A percentile compares a stretch with the other conserved stretches of the same genome.
These are phyloP conservation scores for Thymelicus lineola DNA, from an alignment of 2,888 invertebrate species.

Conservation along the genomic window DNA sequence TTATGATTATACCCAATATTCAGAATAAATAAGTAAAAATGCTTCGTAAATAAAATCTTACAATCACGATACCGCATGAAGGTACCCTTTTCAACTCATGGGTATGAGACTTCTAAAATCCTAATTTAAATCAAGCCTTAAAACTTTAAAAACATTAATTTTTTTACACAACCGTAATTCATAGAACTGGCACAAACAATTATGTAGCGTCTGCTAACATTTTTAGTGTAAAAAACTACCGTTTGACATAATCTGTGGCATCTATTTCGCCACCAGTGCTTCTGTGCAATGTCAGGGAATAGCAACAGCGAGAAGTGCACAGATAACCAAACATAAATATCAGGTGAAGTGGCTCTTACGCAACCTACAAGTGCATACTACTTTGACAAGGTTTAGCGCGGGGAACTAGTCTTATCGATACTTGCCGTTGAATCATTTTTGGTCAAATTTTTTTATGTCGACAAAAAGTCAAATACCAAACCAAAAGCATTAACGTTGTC, in stretches of 20 bases:
- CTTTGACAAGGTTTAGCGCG: constrained; percentile 53
- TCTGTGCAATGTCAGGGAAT: constrained; percentile 67
- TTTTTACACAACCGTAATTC: too few species aligned
- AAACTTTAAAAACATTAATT: too few species aligned
- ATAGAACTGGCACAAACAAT: not conserved
- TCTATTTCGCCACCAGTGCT: constrained; percentile 70
- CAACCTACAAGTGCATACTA: constrained; percentile 60
- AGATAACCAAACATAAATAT: constrained; percentile 68
- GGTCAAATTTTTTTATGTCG: too few species aligned
- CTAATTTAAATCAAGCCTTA: too few species aligned
- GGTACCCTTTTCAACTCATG: too few species aligned
- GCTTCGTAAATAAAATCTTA: too few species aligned
- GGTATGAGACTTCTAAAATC: too few species aligned
- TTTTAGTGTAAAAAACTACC: constrained; percentile 15
- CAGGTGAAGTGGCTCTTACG: constrained; percentile 72
- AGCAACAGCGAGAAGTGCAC: constrained; percentile 35
- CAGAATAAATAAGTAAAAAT: too few species aligned
- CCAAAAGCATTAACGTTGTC: too few species aligned
- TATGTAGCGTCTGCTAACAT: not conserved
- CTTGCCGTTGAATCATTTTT: not conserved
- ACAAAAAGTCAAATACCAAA: too few species aligned
- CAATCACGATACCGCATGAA: too few species aligned
- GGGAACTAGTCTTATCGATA: constrained; percentile 48
- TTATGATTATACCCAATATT: too few species aligned
- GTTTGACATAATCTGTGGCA: constrained; percentile 55